phyloP scores from a whole-genome alignment of 2,113 vertebrate species.

The Cyprinodon variegatus region DNA sequence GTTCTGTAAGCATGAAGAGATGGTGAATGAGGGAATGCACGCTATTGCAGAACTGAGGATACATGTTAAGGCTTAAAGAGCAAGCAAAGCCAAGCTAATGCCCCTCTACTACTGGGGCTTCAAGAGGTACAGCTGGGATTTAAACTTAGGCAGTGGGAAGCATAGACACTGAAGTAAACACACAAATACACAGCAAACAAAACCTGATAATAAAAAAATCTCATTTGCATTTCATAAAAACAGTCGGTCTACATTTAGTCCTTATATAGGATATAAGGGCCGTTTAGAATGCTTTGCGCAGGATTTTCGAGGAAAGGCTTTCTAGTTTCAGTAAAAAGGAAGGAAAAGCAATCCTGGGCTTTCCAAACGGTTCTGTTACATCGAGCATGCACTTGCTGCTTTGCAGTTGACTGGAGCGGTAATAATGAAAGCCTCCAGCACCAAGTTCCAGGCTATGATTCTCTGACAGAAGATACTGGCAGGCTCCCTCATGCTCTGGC shows the following conservation, averaged over 20 bases:
- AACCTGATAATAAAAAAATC: conserved; percentile 39
- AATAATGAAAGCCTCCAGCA: conserved; percentile 1
- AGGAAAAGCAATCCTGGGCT: not conserved
- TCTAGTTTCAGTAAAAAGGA: not conserved
- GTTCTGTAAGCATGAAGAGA: conserved; percentile 64
- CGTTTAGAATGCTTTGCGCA: conserved; percentile 1
- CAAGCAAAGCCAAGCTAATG: conserved; percentile 62
- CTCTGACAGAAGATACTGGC: not conserved
- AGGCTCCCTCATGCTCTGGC: not conserved
- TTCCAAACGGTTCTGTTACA: not conserved
- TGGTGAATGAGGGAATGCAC: conserved; percentile 52
- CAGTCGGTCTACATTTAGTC: conserved; percentile 13
- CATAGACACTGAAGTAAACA: conserved; percentile 44
- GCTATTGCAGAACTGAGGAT: conserved; percentile 55
- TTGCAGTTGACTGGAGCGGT: conserved; percentile 1
- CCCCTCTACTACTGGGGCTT: conserved; percentile 55
- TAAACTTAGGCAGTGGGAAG: conserved; percentile 49
- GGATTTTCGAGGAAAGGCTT: not conserved
- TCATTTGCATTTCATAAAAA: conserved; percentile 32
- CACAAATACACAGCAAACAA: conserved; percentile 29
- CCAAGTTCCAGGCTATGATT: not conserved
- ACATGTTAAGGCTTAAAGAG: conserved; percentile 50
- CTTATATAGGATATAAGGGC: conserved; percentile 13
- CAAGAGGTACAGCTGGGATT: conserved; percentile 58
- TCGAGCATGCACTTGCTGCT: not conserved